phyloP scores from a whole-genome alignment of 2,888 invertebrate genomes.

The Clistopyga incitator region DNA sequence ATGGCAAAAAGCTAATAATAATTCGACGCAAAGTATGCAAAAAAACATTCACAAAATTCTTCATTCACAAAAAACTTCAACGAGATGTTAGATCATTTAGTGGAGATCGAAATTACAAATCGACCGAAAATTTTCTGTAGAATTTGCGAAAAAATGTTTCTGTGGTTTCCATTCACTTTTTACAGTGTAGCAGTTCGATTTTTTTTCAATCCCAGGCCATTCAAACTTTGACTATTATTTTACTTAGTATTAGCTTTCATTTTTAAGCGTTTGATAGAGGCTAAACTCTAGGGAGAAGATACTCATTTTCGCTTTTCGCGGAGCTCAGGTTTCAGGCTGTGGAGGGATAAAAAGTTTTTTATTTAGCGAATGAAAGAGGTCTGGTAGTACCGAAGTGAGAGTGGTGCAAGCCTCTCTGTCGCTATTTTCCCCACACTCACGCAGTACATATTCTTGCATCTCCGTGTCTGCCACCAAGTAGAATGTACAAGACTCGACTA shows the following conservation, averaged over 20 bases:
- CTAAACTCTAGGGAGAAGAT: conserved; percentile 4
- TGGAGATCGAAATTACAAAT: too few relatives aligned
- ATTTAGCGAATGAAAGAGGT: conserved; percentile 22
- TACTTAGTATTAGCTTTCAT: not conserved
- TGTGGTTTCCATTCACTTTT: too few relatives aligned
- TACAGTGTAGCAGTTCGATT: not conserved
- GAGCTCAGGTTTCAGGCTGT: not conserved
- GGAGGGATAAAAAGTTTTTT: conserved; percentile 28
- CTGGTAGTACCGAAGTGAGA: conserved; percentile 36
- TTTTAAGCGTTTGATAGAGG: not conserved
- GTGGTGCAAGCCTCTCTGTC: conserved; percentile 36
- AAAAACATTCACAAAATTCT: too few relatives aligned
- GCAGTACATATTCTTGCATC: conserved; percentile 9
- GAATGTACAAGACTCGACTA: conserved; percentile 3
- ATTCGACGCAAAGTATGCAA: too few relatives aligned
- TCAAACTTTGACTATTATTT: not conserved
- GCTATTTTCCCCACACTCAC: conserved; percentile 24
- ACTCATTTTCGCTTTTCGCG: conserved; percentile 10
- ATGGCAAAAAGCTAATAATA: too few relatives aligned
- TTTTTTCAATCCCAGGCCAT: not conserved
- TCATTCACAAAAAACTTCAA: too few relatives aligned
- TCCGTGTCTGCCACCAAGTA: not conserved
- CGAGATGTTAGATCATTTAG: too few relatives aligned
- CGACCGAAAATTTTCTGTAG: too few relatives aligned
- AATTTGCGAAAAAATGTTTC: too few relatives aligned